Conservation (phyloP, 2,797 vertebrate genomes). For the Melopsittacus undulatus region DNA sequence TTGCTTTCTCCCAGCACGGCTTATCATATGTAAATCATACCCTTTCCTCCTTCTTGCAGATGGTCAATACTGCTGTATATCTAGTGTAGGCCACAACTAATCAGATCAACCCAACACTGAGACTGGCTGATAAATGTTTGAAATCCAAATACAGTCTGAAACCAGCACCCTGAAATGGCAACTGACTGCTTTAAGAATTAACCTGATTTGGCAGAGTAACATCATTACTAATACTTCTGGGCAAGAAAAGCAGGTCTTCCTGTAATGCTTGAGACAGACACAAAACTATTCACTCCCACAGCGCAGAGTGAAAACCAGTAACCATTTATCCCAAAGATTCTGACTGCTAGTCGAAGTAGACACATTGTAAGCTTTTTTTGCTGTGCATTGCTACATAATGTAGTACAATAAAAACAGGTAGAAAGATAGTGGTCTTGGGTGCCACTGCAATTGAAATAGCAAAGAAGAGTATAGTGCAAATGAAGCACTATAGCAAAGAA, state of each 20-base stretch:
- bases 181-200: neutral
- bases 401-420: neutral
- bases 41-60: neutral
- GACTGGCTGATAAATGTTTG: neutral
- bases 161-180: neutral
- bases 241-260: neutral
- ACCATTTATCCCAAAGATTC: neutral
- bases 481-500: neutral
- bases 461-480: neutral
- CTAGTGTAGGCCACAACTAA: slow-evolving; percentile 12
- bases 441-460: neutral
- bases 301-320: neutral
- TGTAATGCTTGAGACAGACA: neutral
- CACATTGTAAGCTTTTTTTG: neutral
- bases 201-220: neutral
- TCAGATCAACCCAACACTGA: slow-evolving; percentile 12
- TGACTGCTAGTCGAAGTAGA: neutral
- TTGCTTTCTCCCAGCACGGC: neutral
- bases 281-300: neutral
- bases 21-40: neutral
- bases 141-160: slow-evolving; percentile 24
- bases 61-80: neutral
- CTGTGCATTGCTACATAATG: neutral
- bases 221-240: neutral
- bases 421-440: neutral